These are phyloP conservation scores for Scaptomyza caliginosa DNA, from an alignment of 2,888 invertebrate genomes.

Conservation along the genomic window DNA sequence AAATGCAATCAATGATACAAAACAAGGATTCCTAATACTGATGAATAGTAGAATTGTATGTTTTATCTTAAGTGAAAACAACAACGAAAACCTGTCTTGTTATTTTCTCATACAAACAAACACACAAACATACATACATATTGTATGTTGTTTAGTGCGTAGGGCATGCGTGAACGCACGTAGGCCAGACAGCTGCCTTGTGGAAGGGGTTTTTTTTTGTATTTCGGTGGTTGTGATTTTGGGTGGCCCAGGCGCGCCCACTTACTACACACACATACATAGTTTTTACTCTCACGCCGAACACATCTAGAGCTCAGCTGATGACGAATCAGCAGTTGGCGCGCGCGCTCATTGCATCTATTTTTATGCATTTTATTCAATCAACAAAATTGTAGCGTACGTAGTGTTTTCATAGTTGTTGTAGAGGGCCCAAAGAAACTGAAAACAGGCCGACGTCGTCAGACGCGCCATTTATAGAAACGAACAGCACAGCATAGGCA, in stretches of 20 bases:
- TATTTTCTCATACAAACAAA: not conserved
- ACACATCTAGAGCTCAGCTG: constrained; percentile 71
- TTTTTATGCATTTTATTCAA: constrained; percentile 79
- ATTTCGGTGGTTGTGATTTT: constrained; percentile 41
- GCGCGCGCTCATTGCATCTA: constrained; percentile 56
- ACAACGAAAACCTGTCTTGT: not conserved
- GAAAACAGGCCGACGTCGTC: constrained; percentile 36
- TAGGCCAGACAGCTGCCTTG: constrained; percentile 38
- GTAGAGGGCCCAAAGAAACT: constrained; percentile 33
- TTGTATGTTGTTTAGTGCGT: constrained; percentile 18
- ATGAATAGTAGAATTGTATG: no score
- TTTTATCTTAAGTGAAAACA: no score
- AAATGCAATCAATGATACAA: constrained; percentile 36
- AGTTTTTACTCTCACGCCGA: constrained; percentile 19
- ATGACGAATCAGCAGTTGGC: constrained; percentile 65
- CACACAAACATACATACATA: not conserved
- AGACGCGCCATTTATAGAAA: constrained; percentile 73
- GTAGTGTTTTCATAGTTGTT: not conserved
- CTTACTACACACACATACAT: constrained; percentile 19
- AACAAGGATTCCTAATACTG: constrained; percentile 2
- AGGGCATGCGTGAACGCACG: constrained; percentile 60
- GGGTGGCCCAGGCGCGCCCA: constrained; percentile 36
- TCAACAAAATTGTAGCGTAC: constrained; percentile 64
- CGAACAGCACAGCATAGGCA: constrained; percentile 40
- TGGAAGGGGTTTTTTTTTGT: no score